Base-by-base conservation (phyloP, 1,140 invertebrate genomes). In the Varroa destructor region DNA sequence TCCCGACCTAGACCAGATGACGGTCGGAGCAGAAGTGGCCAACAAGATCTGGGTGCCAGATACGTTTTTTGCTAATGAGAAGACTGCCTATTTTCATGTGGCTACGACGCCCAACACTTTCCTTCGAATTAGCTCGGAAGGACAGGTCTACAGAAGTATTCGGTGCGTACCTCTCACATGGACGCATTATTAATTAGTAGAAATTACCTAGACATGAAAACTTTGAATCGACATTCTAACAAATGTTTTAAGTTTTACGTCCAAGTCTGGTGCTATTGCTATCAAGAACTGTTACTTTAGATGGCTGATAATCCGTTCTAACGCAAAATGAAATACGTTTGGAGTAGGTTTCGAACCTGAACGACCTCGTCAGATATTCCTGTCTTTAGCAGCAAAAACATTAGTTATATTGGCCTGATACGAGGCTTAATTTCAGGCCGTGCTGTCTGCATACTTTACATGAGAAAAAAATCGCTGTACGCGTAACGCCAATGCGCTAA, bases 81-180 rank as follows among this genome's bases (percentile, higher is more conserved):
- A 85, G 75, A 81, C 79, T 43, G 80, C 82, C 14, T 82, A 81
- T 72, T 83, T 85, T 72, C 84, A 84, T 75, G 76, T 75, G 71
- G 81, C 83, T 0, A 84, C 84, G n/a, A 82, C 82, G 10, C 79
- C 81, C 57, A 84, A 84, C 75, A 82, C 81, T 58, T 84, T 84
- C 74, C 74, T 85, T 5, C 76, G 84, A 25, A 84, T 85, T 58
- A 78, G 78, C 64, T 76, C 78, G 25, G 75, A 78, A 72, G 83
- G 83, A 10, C 77, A 80, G 71, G 80, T 83, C 40, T 76, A 79
- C 42, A 75, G 83, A 72, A 82, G 81, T 73, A 82, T 84, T 74
- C 75, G 80, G 80, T 81, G 75, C 76, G 70, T 54, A 5, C n/a
- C 10, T 56, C n/a, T n/a, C n/a, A 10, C 10, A 56, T 56, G 25